Base-by-base conservation (phyloP, 2,113 vertebrate species). In the Nettapus auritus region DNA sequence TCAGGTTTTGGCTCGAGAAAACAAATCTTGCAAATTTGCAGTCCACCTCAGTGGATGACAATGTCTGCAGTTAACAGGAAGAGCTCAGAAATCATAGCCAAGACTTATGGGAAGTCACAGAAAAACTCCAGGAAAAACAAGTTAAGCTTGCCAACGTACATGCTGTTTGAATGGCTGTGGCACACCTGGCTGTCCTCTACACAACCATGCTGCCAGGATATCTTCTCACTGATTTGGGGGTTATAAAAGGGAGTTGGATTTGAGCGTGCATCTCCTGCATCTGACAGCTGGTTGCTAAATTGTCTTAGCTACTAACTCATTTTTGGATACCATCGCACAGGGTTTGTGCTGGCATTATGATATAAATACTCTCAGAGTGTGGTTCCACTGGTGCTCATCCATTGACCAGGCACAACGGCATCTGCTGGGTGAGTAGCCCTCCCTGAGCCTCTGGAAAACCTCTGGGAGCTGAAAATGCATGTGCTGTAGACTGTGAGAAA, bases 401-500 rank as follows among this genome's bases (percentile, higher is more conserved):
- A 57, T 25, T 48, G 68, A 63, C 56, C 13, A 63, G 21, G 17
- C 1, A 0, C 57, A 91, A 33, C 9, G 10, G 16, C 2, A 1
- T 55, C 87, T 57, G 59, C n/a, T 64, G 42, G 20, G 42, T 57
- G 81, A 46, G 29, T 31, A 34, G 13, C 42, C 34, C 92, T 34
- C n/a, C 44, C n/a, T 73, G 44, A 59, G 29, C 52, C 3, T 2
- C 28, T 59, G 87, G 74, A 80, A 88, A 71, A 52, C 25, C 59
- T 85, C 50, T 48, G 19, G 34, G 73, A 29, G 57, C 40, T 55
- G 75, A 94, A 88, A 36, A 53, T 64, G 81, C 75, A 6, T 79
- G 63, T 89, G 66, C 62, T 93, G 34, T 40, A 93, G 81, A 96
- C 77, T 93, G 88, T 95, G 93, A 97, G 92, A 96, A 97, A 95